Conservation (phyloP, 2,888 invertebrate genomes). For the Latrodectus hesperus region DNA sequence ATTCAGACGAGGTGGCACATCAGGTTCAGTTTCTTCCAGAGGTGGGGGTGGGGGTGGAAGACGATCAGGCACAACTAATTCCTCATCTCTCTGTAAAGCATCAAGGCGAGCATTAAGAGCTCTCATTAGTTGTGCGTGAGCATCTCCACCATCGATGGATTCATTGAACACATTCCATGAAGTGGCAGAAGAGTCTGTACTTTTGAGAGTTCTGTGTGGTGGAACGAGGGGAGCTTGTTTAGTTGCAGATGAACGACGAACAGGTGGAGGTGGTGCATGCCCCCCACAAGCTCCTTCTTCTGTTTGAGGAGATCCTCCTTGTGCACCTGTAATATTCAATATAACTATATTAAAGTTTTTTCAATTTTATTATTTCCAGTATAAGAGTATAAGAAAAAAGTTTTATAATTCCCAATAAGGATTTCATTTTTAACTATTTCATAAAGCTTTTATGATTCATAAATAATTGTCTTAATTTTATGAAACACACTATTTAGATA, state of each 20-base stretch:
- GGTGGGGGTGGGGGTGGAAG: conserved; percentile 47
- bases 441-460: too few species aligned
- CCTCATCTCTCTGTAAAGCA: conserved; percentile 45
- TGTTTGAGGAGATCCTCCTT: neutral
- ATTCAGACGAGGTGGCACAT: conserved; percentile 22
- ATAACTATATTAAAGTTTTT: too few species aligned
- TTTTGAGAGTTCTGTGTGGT: conserved; percentile 44
- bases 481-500: too few species aligned
- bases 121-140: conserved; percentile 64
- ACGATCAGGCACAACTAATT: conserved; percentile 20
- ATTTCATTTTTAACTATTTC: too few species aligned
- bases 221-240: conserved; percentile 59
- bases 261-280: conserved; percentile 64
- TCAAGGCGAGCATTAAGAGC: conserved; percentile 63
- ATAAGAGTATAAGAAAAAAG: too few species aligned
- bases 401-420: too few species aligned
- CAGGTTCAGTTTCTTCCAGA: conserved; percentile 10
- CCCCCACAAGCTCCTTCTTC: conserved; percentile 51
- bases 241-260: conserved; percentile 58
- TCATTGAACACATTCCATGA: conserved; percentile 66
- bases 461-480: too few species aligned
- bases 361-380: too few species aligned
- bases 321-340: neutral
- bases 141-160: conserved; percentile 34
- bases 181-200: conserved; percentile 22